phyloP scores from a whole-genome alignment of 2,888 invertebrate genomes.

The Scrobipalpa atriplicella region DNA sequence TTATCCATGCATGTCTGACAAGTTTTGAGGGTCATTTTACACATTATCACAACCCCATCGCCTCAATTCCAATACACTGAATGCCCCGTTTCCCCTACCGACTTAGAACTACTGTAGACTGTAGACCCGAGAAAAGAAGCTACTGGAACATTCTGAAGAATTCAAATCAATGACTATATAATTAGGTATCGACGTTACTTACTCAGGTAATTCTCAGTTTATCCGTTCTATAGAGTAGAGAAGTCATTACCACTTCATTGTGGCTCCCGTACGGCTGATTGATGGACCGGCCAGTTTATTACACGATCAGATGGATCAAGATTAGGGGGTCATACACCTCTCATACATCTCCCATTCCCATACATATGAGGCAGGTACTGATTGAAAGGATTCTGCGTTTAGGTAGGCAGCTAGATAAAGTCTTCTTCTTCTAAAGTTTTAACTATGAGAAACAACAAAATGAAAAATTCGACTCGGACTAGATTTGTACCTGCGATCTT shows the following conservation, averaged over 20 bases:
- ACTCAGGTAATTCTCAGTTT: background rate
- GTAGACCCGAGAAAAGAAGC: no score
- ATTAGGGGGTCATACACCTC: background rate
- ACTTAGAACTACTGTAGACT: no score
- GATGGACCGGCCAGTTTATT: conserved; percentile 1
- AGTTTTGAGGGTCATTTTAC: no score
- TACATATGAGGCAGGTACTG: background rate
- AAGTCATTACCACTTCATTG: conserved; percentile 13
- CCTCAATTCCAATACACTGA: no score
- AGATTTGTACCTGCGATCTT: no score
- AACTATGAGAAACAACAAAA: no score
- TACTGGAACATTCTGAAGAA: background rate
- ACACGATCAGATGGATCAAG: conserved; percentile 11
- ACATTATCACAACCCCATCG: no score
- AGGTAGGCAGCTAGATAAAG: background rate
- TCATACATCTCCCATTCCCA: background rate
- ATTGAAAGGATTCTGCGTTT: background rate
- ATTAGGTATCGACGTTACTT: conserved; percentile 5
- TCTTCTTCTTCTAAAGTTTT: no score
- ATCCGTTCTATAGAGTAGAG: conserved; percentile 7
- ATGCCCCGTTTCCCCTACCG: no score
- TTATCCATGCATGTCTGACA: no score
- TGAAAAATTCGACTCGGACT: no score
- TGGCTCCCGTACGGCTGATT: conserved; percentile 13
- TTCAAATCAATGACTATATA: conserved; percentile 2